These are phyloP conservation scores for Nerophis lumbriciformis DNA, from an alignment of 2,113 vertebrate species.

Conservation along the genomic window DNA sequence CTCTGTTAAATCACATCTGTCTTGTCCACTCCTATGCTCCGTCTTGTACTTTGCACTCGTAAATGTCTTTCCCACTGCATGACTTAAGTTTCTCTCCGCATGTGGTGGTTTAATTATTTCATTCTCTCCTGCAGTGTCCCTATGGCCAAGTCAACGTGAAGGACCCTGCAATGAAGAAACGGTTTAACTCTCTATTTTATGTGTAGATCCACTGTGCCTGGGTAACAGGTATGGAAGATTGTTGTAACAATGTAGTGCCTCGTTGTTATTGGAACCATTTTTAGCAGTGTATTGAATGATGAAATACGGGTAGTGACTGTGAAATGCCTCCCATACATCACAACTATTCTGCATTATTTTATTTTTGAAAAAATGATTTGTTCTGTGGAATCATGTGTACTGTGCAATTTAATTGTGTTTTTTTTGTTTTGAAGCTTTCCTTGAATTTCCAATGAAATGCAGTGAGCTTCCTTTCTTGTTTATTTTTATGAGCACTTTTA, in stretches of 20 bases:
- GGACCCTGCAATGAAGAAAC: conserved; percentile 78
- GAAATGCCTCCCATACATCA: conserved; percentile 67
- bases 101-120: conserved; percentile 51
- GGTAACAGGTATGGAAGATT: conserved; percentile 17
- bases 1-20: background rate
- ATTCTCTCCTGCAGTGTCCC: conserved; percentile 76
- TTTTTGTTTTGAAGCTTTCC: conserved; percentile 33
- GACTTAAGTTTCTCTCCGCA: conserved; percentile 3
- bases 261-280: conserved; percentile 63
- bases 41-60: conserved; percentile 7
- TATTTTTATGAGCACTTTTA: conserved; percentile 46
- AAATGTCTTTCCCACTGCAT: conserved; percentile 3
- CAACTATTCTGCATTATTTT: conserved; percentile 56
- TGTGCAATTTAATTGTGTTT: conserved; percentile 24
- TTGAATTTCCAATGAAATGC: conserved; percentile 38
- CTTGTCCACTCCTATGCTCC: background rate
- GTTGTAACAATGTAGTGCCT: conserved; percentile 29
- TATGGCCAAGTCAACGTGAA: conserved; percentile 81
- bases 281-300: conserved; percentile 68
- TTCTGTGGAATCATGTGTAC: conserved; percentile 38
- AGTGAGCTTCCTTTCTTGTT: conserved; percentile 33
- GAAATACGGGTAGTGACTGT: conserved; percentile 67
- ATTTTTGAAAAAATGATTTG: conserved; percentile 41
- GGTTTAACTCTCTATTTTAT: conserved; percentile 76
- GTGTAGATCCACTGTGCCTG: conserved; percentile 43